Base-by-base conservation (phyloP, 2,113 vertebrate species). In the Ictalurus punctatus region DNA sequence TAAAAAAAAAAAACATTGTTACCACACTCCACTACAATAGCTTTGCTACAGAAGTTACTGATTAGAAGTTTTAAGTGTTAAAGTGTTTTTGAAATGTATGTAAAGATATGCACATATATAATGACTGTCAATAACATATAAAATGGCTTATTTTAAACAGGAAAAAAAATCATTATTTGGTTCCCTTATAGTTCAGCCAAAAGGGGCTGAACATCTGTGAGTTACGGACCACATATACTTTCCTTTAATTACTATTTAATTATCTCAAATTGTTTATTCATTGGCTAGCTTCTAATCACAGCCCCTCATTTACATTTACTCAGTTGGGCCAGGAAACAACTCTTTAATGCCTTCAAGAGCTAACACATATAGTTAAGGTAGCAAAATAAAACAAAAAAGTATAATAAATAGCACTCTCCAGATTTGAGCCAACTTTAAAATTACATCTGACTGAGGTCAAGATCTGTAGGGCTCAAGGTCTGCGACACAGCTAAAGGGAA, bases 401-500 rank as follows among this genome's bases (percentile, higher is more conserved):
- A 59, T 83, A 83, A n/a, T 73, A 83, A 83, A 71, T 83, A 84
- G 79, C 56, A 69, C 54, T 73, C 52, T 84, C 71, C 63, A 84
- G 48, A 91, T 80, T 80, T 84, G 80, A 88, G 88, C 0, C 58
- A 84, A 37, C 58, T 52, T 83, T 69, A 71, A 83, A 83, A 84
- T 67, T 73, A 71, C 74, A 44, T 63, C 74, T 71, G 76, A 87
- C 65, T 54, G 34, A 83, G 82, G 85, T 85, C 76, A 25, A 1
- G 71, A 59, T 86, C 67, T 78, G 71, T 83, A 87, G 87, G 67
- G 61, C 83, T 73, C 67, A 59, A 87, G 86, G 87, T 89, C 89
- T 56, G 78, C 91, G 86, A 86, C 90, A 92, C 91, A 91, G 88
- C 93, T 90, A 93, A 86, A 86, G 93, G 93, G 94, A 93, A 90